Evolutionary conservation across 2,888 invertebrate genomes (phyloP).

Genomic region (Philonicus albiceps): DNA sequence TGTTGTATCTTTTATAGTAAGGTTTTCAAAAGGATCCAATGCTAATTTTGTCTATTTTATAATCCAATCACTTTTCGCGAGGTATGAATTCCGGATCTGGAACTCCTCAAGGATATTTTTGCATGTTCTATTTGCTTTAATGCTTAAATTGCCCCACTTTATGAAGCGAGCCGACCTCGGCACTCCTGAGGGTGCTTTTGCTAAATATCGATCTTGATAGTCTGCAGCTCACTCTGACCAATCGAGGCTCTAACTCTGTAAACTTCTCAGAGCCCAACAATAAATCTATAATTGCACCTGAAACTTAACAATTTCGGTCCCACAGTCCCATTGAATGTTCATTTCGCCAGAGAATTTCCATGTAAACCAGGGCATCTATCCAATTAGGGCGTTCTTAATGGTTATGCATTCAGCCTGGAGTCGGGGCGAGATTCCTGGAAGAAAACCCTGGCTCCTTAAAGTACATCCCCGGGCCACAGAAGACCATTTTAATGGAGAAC

Average conservation of each 20-base stretch:
- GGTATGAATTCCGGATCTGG: background rate
- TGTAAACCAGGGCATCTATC: slow-evolving; percentile 9
- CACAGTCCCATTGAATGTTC: slow-evolving; percentile 17
- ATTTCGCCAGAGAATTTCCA: slow-evolving; percentile 6
- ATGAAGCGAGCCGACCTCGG: background rate
- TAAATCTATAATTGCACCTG: slow-evolving; percentile 22
- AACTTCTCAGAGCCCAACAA: background rate
- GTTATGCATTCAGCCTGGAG: background rate
- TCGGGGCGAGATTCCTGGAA: background rate
- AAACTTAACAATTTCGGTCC: slow-evolving; percentile 2
- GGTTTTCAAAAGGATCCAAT: too few species aligned
- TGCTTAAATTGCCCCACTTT: background rate
- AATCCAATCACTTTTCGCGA: too few species aligned
- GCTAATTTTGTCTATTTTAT: too few species aligned
- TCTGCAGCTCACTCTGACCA: background rate
- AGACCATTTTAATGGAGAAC: background rate
- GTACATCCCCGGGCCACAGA: background rate
- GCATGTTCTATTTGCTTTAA: background rate
- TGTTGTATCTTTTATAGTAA: too few species aligned
- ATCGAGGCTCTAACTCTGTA: background rate
- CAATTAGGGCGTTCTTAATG: slow-evolving; percentile 5
- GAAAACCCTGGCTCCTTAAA: background rate
- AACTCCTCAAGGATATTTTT: background rate
- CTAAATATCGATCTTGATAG: background rate
- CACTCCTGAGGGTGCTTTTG: background rate